phyloP scores from a whole-genome alignment of 2,888 invertebrate genomes.

The Pachymerium ferrugineum region DNA sequence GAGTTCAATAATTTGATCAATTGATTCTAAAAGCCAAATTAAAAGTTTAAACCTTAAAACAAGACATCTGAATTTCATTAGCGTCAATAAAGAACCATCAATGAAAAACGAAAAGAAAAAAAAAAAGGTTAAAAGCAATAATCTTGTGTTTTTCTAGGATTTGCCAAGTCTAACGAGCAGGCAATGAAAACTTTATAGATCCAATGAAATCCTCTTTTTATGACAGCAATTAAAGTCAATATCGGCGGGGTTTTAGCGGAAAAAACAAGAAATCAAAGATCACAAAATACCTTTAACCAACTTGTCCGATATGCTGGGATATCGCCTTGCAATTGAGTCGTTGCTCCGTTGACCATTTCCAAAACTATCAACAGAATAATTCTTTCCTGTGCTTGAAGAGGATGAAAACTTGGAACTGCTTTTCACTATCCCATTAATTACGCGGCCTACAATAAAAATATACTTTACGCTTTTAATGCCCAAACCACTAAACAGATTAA shows the following conservation, averaged over 20 bases:
- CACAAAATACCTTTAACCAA: constrained; percentile 25
- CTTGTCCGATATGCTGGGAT: constrained; percentile 29
- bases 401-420: constrained; percentile 33
- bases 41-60: not conserved
- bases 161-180: not conserved
- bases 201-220: constrained; percentile 17
- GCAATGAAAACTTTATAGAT: constrained; percentile 18
- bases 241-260: not conserved
- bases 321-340: constrained; percentile 29
- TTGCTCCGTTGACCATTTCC: constrained; percentile 28
- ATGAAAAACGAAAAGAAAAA: not conserved
- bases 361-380: constrained; percentile 32
- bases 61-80: not conserved
- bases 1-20: constrained; percentile 11
- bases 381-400: constrained; percentile 32
- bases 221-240: not conserved
- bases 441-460: constrained; percentile 28
- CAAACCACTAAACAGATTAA: constrained; percentile 20
- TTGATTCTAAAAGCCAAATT: constrained; percentile 8
- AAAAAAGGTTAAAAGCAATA: not conserved
- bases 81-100: not conserved
- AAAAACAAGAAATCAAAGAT: not conserved
- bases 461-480: constrained; percentile 20
- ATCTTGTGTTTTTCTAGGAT: not conserved
- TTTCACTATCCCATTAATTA: constrained; percentile 32